These are phyloP conservation scores for Cairina moschata DNA, from an alignment of 2,113 vertebrate species.

Conservation along the genomic window DNA sequence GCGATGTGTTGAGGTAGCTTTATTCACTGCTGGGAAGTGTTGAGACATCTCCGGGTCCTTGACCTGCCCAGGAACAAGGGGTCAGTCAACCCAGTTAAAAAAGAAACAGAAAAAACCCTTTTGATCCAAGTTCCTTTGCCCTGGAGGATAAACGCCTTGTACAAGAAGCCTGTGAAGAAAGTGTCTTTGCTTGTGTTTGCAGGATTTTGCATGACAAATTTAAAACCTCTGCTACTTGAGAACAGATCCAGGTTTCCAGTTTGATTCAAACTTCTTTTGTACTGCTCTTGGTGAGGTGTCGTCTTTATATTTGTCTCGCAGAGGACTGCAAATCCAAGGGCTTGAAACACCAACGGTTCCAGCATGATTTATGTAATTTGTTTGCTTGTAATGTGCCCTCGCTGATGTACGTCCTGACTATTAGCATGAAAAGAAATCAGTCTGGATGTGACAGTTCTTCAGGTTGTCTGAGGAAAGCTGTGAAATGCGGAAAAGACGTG, in stretches of 20 bases:
- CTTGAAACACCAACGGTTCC: not conserved
- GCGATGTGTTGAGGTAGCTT: not conserved
- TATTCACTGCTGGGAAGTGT: not conserved
- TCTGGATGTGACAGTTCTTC: not conserved
- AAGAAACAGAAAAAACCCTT: not conserved
- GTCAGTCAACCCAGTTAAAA: not conserved
- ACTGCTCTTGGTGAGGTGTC: not conserved
- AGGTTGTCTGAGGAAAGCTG: conserved; percentile 21
- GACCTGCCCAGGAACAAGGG: not conserved
- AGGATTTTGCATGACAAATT: not conserved
- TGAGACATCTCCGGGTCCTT: not conserved
- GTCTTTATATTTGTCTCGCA: not conserved
- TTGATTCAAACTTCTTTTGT: not conserved
- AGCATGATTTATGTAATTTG: not conserved
- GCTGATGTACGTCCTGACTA: not conserved
- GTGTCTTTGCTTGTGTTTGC: not conserved
- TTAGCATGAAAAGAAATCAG: not conserved
- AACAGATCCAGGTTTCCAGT: not conserved
- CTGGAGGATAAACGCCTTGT: not conserved
- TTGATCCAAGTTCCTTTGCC: not conserved
- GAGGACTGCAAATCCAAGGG: not conserved
- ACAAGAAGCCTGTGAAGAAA: not conserved
- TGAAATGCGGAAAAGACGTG: not conserved
- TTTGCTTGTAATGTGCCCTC: conserved; percentile 6
- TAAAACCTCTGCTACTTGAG: not conserved